Conservation (phyloP, 64 coral and sea anemone genomes). For the Dendronephthya gigantea region DNA sequence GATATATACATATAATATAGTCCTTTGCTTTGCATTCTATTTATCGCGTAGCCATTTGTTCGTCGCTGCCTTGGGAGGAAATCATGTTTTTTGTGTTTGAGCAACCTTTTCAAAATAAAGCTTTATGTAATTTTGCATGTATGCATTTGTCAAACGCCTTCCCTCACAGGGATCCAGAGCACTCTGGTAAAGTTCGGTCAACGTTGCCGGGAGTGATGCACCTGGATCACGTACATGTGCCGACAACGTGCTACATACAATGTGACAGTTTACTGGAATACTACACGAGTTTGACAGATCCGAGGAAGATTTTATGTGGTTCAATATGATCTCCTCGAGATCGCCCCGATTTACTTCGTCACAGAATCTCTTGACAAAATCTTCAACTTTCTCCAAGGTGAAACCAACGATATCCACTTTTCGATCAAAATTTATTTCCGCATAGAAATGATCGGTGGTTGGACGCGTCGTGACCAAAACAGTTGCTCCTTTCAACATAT, state of each 20-base stretch:
- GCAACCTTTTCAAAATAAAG: too few species aligned
- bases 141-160: too few species aligned
- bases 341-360: neutral
- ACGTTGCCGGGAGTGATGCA: neutral
- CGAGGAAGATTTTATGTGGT: neutral
- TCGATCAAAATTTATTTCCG: neutral
- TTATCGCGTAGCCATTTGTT: too few species aligned
- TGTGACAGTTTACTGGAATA: too few species aligned
- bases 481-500: neutral
- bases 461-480: neutral
- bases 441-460: neutral
- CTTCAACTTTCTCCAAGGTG: neutral
- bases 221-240: too few species aligned
- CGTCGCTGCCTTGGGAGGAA: too few species aligned
- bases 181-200: neutral
- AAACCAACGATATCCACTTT: constrained; percentile 20
- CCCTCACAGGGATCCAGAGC: too few species aligned
- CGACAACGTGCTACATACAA: neutral
- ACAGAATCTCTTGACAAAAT: constrained; percentile 10
- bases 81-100: too few species aligned
- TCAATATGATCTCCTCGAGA: neutral
- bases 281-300: neutral
- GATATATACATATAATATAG: too few species aligned
- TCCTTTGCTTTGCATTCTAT: too few species aligned
- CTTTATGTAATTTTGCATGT: too few species aligned